phyloP scores from a whole-genome alignment of 2,113 vertebrate species.

The Tupaia tana region DNA sequence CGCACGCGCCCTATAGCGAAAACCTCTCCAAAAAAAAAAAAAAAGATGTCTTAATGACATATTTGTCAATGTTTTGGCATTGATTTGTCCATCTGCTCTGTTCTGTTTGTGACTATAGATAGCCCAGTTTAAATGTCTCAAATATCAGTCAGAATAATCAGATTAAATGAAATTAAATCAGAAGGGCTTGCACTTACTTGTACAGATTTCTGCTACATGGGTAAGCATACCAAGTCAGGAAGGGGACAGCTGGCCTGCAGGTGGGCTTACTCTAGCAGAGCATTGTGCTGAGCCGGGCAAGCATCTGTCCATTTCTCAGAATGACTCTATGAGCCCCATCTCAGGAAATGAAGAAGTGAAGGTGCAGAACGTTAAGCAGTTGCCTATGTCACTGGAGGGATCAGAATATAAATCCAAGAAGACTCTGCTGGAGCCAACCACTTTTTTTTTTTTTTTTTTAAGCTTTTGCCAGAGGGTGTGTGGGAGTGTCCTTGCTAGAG shows the following conservation, averaged over 20 bases:
- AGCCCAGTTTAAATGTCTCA: neutral
- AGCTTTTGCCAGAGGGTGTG: too few relatives aligned
- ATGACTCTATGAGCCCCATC: neutral
- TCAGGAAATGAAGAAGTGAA: neutral
- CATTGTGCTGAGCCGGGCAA: neutral
- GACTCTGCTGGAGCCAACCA: neutral
- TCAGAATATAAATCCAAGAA: neutral
- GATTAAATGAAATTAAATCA: neutral
- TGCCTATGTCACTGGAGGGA: neutral
- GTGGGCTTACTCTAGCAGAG: neutral
- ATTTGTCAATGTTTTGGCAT: neutral
- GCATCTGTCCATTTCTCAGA: neutral
- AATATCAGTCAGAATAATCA: neutral
- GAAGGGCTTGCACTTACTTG: neutral
- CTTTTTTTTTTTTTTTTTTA: too few relatives aligned
- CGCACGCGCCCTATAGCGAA: too few relatives aligned
- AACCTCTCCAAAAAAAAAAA: too few relatives aligned
- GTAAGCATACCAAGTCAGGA: neutral
- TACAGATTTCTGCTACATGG: neutral
- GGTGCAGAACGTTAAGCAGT: neutral
- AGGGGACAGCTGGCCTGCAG: neutral
- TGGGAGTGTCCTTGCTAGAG: too few relatives aligned
- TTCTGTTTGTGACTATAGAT: neutral
- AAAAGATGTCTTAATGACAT: slow-evolving; percentile 14
- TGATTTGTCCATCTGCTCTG: neutral